A percentile compares a stretch with the other conserved stretches of the same genome.
These are phyloP conservation scores for Chaetops frenatus DNA, from an alignment of 2,113 vertebrate species.

Conservation along the genomic window DNA sequence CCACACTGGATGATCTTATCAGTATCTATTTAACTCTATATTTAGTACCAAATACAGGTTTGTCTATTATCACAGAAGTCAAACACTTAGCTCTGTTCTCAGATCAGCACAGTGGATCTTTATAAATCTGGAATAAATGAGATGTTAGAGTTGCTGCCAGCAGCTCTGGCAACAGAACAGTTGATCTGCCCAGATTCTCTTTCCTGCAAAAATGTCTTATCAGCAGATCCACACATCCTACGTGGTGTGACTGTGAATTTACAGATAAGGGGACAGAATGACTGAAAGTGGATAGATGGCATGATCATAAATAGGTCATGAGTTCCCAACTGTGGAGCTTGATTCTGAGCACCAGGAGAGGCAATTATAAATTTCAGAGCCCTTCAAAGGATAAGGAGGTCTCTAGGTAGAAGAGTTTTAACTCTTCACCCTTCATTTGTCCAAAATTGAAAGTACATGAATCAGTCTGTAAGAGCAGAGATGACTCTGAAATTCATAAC, in stretches of 20 bases:
- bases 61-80: background rate
- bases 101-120: constrained; percentile 41
- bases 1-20: background rate
- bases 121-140: constrained; percentile 62
- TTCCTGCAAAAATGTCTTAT: constrained; percentile 46
- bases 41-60: background rate
- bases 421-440: constrained; percentile 54
- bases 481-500: constrained; percentile 63
- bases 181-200: constrained; percentile 28
- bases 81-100: background rate
- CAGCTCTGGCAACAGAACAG: constrained; percentile 37
- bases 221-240: constrained; percentile 44
- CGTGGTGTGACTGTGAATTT: constrained; percentile 10
- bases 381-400: background rate
- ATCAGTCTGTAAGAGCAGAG: constrained; percentile 9
- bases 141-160: constrained; percentile 55
- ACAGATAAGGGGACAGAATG: constrained; percentile 30
- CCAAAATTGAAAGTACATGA: constrained; percentile 46
- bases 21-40: background rate
- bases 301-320: background rate
- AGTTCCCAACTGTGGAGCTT: constrained; percentile 1
- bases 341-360: background rate
- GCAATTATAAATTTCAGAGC: background rate
- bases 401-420: constrained; percentile 48
- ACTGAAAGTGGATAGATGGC: constrained; percentile 36